Base-by-base conservation (phyloP, 2,797 vertebrate species). In the Coilia nasus region DNA sequence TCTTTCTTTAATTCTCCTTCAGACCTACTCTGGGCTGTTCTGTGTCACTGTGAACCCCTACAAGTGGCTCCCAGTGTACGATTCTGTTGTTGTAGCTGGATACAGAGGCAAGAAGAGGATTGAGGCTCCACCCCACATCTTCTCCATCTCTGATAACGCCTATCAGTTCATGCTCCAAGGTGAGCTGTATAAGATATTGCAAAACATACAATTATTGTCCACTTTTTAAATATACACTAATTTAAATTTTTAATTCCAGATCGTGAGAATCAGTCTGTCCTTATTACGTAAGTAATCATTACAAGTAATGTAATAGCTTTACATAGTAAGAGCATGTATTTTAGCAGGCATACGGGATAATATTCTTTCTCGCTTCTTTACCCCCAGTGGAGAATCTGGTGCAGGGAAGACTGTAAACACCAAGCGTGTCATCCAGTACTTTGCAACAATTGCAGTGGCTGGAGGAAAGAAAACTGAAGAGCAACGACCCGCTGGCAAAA, bases 381-480 rank as follows among this genome's bases (percentile, higher is more conserved):
- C 50, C 60, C 80, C 57, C 19, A 98, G 97, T 0, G 96, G 97
- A 94, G 97, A 98, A 94, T 98, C 96, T 0, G 96, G 97, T 87
- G 97, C 97, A 2, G 97, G 97, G 84, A 98, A 98, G 94, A 98
- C 97, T 46, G 97, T 98, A 87, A 98, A 98, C 92, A 97, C 96
- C 17, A 98, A 98, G 81, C 90, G 96, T 85, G 97, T 98, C 93
- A 97, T 98, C 91, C 97, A 97, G 93, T 98, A 97, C 92, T 98
- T 97, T 93, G 96, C 97, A 71, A 97, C 96, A 89, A 96, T 97
- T 86, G 96, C 96, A 84, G 95, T 95, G 0, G 89, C 95, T 87
- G 95, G 94, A 23, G 95, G 94, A 75, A 92, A 93, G 86, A 94
- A 95, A 9, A 7, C 44, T 62, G 1, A 28, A 19, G 10, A 54